Percentiles rank a stretch among this genome's conserved stretches.
phyloP scores from a whole-genome alignment of 2,888 invertebrate species.

The Euplexia lucipara region DNA sequence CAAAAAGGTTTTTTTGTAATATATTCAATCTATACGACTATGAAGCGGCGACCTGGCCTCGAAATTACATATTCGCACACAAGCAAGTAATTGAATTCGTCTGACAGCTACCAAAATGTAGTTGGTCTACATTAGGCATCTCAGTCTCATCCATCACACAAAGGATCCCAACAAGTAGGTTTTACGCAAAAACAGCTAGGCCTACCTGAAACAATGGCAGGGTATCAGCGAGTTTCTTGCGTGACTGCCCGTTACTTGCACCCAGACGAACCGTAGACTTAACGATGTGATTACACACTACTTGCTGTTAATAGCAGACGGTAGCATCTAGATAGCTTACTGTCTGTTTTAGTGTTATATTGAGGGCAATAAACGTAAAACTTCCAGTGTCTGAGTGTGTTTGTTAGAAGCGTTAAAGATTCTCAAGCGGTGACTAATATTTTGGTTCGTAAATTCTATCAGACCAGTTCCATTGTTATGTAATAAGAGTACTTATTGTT shows the following conservation, averaged over 20 bases:
- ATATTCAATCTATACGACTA: conserved; percentile 15
- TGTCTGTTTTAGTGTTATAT: conserved; percentile 27
- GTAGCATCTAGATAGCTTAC: conserved; percentile 35
- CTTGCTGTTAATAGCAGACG: conserved; percentile 47
- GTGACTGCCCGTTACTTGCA: conserved; percentile 63
- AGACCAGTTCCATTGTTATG: conserved; percentile 4
- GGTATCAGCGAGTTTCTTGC: conserved; percentile 53
- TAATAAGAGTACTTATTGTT: conserved; percentile 4
- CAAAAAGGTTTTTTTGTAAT: conserved; percentile 4
- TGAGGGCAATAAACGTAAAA: conserved; percentile 20
- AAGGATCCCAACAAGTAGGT: conserved; percentile 30
- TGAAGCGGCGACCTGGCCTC: conserved; percentile 1
- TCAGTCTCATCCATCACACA: conserved; percentile 15
- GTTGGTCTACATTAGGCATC: not conserved
- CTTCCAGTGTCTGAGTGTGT: conserved; percentile 10
- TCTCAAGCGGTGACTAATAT: not conserved
- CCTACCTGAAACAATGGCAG: conserved; percentile 58
- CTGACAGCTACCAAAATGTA: conserved; percentile 4
- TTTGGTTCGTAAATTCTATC: not conserved
- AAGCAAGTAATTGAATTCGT: conserved; percentile 29
- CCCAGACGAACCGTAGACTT: conserved; percentile 51
- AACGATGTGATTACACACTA: conserved; percentile 51
- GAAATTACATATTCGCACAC: conserved; percentile 20
- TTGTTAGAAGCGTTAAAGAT: conserved; percentile 10
- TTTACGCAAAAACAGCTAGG: conserved; percentile 43